A percentile compares a stretch with the other conserved stretches of the same genome.
Evolutionary conservation across 1,140 invertebrate species (phyloP).

Genomic region (Drosophila arawakana): DNA sequence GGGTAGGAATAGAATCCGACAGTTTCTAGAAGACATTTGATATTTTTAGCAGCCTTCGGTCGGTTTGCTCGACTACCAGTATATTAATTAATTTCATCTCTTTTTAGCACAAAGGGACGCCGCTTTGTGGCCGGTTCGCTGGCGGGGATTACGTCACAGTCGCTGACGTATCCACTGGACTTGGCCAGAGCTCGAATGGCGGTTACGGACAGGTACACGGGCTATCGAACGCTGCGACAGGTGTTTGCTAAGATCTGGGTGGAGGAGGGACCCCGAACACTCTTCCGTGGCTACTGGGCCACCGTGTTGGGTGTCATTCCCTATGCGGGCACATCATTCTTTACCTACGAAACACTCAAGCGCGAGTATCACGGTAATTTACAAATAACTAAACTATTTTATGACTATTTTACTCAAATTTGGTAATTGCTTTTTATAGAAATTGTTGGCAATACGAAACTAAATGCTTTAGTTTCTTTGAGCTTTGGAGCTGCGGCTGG

Average conservation of each 20-base stretch:
- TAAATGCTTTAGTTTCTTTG: conserved; percentile 88
- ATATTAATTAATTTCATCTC: not conserved
- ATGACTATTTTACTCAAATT: not conserved
- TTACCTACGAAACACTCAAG: conserved; percentile 98
- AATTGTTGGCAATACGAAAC: conserved; percentile 83
- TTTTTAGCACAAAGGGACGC: conserved; percentile 71
- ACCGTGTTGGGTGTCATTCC: conserved; percentile 97
- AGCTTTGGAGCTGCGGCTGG: conserved; percentile 96
- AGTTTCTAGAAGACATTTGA: too few relatives aligned
- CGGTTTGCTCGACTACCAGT: too few relatives aligned
- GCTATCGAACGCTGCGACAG: conserved; percentile 86
- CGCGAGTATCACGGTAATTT: conserved; percentile 89
- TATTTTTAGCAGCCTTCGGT: too few relatives aligned
- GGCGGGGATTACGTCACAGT: conserved; percentile 97
- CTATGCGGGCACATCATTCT: conserved; percentile 98
- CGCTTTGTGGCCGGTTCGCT: conserved; percentile 96
- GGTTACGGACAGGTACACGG: conserved; percentile 91
- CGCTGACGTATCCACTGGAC: conserved; percentile 97
- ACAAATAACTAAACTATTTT: not conserved
- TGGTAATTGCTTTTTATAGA: conserved; percentile 48
- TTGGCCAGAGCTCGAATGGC: conserved; percentile 99
- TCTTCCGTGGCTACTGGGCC: conserved; percentile 95
- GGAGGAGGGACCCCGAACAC: conserved; percentile 91
- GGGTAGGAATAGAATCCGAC: too few relatives aligned
- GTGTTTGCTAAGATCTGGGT: conserved; percentile 94